Evolutionary conservation across 1,140 invertebrate genomes (phyloP).

Genomic region (Cylas formicarius): DNA sequence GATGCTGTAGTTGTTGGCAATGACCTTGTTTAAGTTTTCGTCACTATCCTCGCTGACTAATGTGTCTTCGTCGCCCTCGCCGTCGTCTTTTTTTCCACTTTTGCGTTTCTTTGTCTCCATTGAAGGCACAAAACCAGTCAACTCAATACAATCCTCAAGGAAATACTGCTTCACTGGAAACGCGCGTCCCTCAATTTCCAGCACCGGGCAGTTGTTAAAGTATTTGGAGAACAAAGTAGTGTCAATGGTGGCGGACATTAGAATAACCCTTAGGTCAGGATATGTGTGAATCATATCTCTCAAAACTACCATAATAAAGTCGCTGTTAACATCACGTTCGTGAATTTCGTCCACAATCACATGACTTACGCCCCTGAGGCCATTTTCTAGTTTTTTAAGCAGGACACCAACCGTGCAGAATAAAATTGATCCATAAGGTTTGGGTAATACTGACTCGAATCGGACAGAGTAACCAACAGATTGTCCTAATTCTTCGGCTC

Average conservation of each 20-base stretch:
- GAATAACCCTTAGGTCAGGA: constrained; percentile 82
- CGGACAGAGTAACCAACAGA: constrained; percentile 71
- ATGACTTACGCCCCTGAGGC: constrained; percentile 80
- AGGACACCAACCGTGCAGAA: constrained; percentile 95
- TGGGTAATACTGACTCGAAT: constrained; percentile 80
- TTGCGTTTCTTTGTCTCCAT: constrained; percentile 62
- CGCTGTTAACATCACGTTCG: constrained; percentile 92
- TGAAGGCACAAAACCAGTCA: constrained; percentile 72
- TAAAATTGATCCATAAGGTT: constrained; percentile 86
- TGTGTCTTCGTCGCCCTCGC: constrained; percentile 49
- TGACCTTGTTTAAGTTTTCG: constrained; percentile 69
- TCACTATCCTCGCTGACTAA: constrained; percentile 59
- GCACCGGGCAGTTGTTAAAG: constrained; percentile 81
- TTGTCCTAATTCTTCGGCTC: constrained; percentile 38
- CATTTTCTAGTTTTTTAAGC: constrained; percentile 81
- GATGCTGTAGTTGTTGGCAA: constrained; percentile 47
- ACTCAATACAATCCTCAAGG: constrained; percentile 80
- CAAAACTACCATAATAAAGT: constrained; percentile 91
- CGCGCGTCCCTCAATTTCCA: constrained; percentile 70
- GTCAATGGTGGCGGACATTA: constrained; percentile 97
- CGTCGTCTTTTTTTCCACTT: constrained; percentile 35
- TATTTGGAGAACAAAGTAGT: constrained; percentile 84
- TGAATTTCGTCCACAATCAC: constrained; percentile 97
- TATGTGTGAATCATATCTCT: constrained; percentile 87
- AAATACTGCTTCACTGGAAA: constrained; percentile 83